Conservation (phyloP, 2,797 vertebrate genomes). For the Poeciliopsis gracilis region DNA sequence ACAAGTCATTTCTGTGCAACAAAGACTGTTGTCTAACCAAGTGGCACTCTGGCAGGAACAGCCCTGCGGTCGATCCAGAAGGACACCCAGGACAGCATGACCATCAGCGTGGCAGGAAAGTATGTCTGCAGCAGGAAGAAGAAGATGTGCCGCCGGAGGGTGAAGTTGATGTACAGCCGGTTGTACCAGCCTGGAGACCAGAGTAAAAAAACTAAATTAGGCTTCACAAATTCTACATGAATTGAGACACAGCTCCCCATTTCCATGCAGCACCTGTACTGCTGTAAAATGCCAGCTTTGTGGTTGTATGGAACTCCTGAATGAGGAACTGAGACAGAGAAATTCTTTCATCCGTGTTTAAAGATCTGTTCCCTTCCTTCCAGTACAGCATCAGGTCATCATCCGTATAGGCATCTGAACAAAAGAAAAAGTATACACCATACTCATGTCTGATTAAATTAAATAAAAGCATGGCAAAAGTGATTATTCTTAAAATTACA, state of each 20-base stretch:
- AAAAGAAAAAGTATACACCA: not conserved
- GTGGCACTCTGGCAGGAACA: constrained; percentile 86
- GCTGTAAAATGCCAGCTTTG: constrained; percentile 92
- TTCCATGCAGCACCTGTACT: constrained; percentile 84
- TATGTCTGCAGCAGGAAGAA: constrained; percentile 88
- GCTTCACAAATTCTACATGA: not conserved
- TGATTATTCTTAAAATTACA: not conserved
- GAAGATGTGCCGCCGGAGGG: constrained; percentile 85
- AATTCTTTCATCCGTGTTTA: constrained; percentile 91
- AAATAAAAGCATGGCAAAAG: not conserved
- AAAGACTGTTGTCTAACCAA: constrained; percentile 77
- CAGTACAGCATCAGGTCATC: constrained; percentile 95
- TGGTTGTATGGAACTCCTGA: constrained; percentile 91
- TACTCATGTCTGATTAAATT: not conserved
- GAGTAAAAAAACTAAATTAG: constrained; percentile 8
- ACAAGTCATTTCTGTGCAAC: not conserved
- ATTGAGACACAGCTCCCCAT: not conserved
- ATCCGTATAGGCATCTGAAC: constrained; percentile 89
- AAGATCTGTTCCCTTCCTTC: constrained; percentile 91
- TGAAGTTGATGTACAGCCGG: constrained; percentile 87
- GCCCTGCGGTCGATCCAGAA: constrained; percentile 88
- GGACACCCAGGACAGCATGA: constrained; percentile 88
- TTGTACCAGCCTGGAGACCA: constrained; percentile 85
- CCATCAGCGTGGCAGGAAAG: constrained; percentile 86
- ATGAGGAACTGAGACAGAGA: constrained; percentile 94